These are phyloP conservation scores for Macropis europaea DNA, from an alignment of 2,888 invertebrate genomes.

Conservation along the genomic window DNA sequence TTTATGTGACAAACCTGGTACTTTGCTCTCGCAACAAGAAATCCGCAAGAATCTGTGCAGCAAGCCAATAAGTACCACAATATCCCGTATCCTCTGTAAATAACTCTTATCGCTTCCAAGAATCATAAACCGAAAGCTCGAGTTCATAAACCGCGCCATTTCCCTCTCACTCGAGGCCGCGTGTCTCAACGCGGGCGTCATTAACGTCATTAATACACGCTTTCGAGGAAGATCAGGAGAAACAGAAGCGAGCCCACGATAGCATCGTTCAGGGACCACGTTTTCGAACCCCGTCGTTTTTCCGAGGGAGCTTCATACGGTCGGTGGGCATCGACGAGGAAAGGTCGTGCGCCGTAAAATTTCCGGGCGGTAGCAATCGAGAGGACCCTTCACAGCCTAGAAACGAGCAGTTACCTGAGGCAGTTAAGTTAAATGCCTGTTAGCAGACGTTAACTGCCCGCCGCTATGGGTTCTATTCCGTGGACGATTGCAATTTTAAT, in stretches of 20 bases:
- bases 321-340: conserved; percentile 57
- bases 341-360: conserved; percentile 75
- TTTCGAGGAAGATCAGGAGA: conserved; percentile 12
- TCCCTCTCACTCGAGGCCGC: neutral
- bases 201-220: conserved; percentile 24
- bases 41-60: too few relatives aligned
- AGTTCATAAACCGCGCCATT: conserved; percentile 10
- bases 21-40: too few relatives aligned
- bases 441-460: conserved; percentile 78
- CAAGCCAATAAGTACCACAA: neutral
- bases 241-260: conserved; percentile 3
- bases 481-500: conserved; percentile 79
- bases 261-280: conserved; percentile 13
- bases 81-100: too few relatives aligned
- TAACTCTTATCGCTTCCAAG: conserved; percentile 8
- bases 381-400: conserved; percentile 77
- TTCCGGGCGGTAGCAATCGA: conserved; percentile 75
- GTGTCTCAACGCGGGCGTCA: too few relatives aligned
- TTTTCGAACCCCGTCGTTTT: neutral
- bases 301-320: conserved; percentile 18
- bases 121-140: neutral
- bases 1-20: too few relatives aligned
- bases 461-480: conserved; percentile 69
- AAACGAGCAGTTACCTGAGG: conserved; percentile 78
- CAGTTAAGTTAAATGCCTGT: conserved; percentile 80